Evolutionary conservation across 2,797 vertebrate genomes (phyloP), one percentile per base, ranked within the genome.

Genomic region (Chiroxiphia lanceolata): DNA sequence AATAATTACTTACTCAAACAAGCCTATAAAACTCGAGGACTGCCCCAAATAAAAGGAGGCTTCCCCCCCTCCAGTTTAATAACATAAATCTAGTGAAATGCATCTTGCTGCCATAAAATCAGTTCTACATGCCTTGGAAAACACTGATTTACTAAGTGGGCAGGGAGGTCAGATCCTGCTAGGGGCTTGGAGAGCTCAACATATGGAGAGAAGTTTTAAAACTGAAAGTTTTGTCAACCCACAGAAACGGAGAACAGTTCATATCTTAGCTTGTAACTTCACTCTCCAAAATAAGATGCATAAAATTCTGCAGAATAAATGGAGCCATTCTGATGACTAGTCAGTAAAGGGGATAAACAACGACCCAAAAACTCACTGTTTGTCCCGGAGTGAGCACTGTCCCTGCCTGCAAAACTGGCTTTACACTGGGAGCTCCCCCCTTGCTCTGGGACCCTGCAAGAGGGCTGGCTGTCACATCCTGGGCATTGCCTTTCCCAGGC

Each of bases 1-100:
- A 95, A 98, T 98, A 98, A 98, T 98, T 97, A 98, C 97, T 98
- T 97, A 97, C 95, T 98, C 95, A 97, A 98, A 97, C 95, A 97
- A 97, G 96, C 97, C 94, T 95, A 86, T 97, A 97, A 98, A 98
- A 98, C 94, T 94, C 87, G 96, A 97, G 90, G 68, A 94, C 89
- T 94, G 93, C 95, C 96, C 95, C 94, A 95, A 97, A 97, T 96
- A 95, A 96, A 97, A 97, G 87, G 91, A 93, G 90, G 87, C 90
- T 75, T 72, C 95, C 93, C 93, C 76, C 51, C 54, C 94, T 95
- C 71, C 88, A 89, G 90, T 97, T 97, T 97, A 97, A 97, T 97
- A 97, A 97, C 96, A 95, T 97, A 98, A 97, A 97, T 95, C 96
- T 94, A 97, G 94, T 97, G 96, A 98, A 97, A 93, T 92, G 86